A percentile compares a stretch with the other conserved stretches of the same genome.
Conservation (phyloP, 2,888 invertebrate genomes). For the Euphydryas editha region DNA sequence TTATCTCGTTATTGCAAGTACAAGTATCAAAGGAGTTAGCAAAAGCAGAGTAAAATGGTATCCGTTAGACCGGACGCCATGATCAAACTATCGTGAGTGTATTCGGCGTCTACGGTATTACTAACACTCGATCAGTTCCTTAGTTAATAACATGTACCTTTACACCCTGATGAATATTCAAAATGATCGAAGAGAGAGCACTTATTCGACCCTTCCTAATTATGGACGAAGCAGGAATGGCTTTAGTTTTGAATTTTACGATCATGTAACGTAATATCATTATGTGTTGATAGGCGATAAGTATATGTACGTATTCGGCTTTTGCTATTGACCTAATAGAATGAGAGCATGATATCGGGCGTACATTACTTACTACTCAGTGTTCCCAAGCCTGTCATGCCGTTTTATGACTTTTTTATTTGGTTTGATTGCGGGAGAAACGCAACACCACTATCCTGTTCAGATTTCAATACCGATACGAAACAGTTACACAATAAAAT, state of each 20-base stretch:
- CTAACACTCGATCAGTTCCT: slow-evolving; percentile 61
- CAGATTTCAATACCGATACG: slow-evolving; percentile 55
- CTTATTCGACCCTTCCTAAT: slow-evolving; percentile 60
- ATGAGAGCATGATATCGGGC: slow-evolving; percentile 67
- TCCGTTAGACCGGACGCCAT: slow-evolving; percentile 34
- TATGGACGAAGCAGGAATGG: slow-evolving; percentile 54
- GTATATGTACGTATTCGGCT: slow-evolving; percentile 61
- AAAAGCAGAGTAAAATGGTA: neutral
- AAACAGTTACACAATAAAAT: slow-evolving; percentile 14
- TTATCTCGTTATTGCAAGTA: slow-evolving; percentile 32
- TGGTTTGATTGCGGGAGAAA: slow-evolving; percentile 73
- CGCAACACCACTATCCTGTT: slow-evolving; percentile 74
- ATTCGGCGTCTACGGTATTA: slow-evolving; percentile 50
- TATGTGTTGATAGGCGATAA: slow-evolving; percentile 76
- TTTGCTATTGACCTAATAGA: slow-evolving; percentile 73
- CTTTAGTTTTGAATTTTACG: slow-evolving; percentile 72
- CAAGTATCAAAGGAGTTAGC: slow-evolving; percentile 4
- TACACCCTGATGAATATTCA: slow-evolving; percentile 70
- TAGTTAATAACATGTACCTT: slow-evolving; percentile 68
- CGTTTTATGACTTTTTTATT: slow-evolving; percentile 82
- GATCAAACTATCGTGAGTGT: slow-evolving; percentile 49
- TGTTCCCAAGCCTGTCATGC: slow-evolving; percentile 78
- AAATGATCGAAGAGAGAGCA: slow-evolving; percentile 50
- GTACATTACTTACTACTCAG: slow-evolving; percentile 66
- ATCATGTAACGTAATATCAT: slow-evolving; percentile 75